Conservation (phyloP, 2,113 vertebrate species). For the Herpetotheres cachinnans region DNA sequence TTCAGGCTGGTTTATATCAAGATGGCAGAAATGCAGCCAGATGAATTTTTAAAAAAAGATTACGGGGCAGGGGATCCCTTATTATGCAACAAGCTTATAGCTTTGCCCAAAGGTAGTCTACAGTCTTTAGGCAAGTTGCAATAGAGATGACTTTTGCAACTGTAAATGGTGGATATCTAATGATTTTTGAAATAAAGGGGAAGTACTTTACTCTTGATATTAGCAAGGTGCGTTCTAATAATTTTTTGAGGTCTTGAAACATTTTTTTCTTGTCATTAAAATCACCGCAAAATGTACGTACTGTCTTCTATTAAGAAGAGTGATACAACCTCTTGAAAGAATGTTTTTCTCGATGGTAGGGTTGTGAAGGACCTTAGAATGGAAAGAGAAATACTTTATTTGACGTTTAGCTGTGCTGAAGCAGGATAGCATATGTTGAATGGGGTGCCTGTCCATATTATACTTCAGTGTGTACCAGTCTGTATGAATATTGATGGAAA, state of each 20-base stretch:
- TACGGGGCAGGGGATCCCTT: rapidly evolving
- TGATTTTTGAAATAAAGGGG: not conserved
- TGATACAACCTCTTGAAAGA: not conserved
- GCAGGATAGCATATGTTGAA: not conserved
- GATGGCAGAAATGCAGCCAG: not conserved
- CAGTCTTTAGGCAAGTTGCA: not conserved
- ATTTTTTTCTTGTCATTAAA: not conserved
- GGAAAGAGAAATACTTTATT: not conserved
- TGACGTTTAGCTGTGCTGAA: not conserved
- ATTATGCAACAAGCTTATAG: not conserved
- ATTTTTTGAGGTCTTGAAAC: not conserved
- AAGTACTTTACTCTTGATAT: not conserved
- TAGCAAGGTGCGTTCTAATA: not conserved
- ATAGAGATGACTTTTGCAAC: not conserved
- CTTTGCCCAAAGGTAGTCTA: not conserved
- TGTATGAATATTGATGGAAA: not conserved
- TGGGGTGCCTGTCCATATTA: not conserved
- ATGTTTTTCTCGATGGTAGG: not conserved
- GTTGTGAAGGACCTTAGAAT: not conserved
- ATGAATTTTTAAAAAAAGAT: not conserved
- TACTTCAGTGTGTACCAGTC: rapidly evolving
- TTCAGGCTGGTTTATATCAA: not conserved
- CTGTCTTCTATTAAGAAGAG: not conserved
- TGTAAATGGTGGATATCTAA: not conserved
- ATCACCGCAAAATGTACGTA: not conserved